Base-by-base conservation (phyloP, 1,140 invertebrate species). In the Parasteatoda tepidariorum region DNA sequence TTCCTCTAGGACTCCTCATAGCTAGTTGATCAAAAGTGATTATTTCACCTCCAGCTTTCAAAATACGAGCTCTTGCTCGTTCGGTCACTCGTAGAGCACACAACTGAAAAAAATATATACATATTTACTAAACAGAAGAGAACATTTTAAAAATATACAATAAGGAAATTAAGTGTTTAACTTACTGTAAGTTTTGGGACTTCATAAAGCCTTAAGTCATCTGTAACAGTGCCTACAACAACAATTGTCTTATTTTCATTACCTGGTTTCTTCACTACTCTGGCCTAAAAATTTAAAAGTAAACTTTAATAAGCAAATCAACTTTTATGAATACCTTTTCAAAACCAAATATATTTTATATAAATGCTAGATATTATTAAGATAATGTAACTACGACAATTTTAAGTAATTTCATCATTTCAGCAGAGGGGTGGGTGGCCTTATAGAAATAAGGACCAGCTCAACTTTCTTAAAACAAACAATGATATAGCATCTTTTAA, bases 21-120 rank as follows among this genome's bases (percentile, higher is more conserved):
- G 98, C 98, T 86, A 99, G 91, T 90, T 99, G 97, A 91, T 99
- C 98, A 88, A 99, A 98, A 48, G 98, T 99, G 31, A 99, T 92
- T 67, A 99, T 94, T 90, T 98, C 94, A 86, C 98, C 97, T 87
- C 97, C 97, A 88, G 95, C 95, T 90, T 97, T 97, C 86, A 99
- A 90, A 88, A 99, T 99, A 55, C 98, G 93, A 71, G 95, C 96
- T 87, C 98, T 93, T 73, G 98, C 98, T 86, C 94, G 93, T 86
- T 96, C 95, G 85, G 98, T 98, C 2, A 99, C 93, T 87, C 94
- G 93, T 18, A 99, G 91, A 83, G 98, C 98, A 91, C 97, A 98
- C 6, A 99, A 90, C 94, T 95, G 83, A 34, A 89, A 84, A 84
- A 76, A 84, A 61, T 83, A 84, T 54, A 76, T 84, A 41, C 31